Evolutionary conservation across 2,113 vertebrate genomes (phyloP).

Genomic region (Lanius collurio): DNA sequence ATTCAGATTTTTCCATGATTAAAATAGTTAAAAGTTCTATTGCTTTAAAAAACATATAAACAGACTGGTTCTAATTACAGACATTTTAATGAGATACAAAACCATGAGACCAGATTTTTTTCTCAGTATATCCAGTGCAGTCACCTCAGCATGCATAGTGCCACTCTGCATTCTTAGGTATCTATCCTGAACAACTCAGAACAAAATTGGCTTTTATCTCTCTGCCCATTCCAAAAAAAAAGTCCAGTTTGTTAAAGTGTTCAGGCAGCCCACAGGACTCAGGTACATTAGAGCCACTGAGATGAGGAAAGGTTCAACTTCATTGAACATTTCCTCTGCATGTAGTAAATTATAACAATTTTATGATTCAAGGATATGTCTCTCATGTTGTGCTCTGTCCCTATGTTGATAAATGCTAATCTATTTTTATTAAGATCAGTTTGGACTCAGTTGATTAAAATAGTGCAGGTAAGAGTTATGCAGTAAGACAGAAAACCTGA

Average conservation of each 20-base stretch:
- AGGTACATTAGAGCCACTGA: neutral
- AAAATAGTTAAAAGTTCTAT: neutral
- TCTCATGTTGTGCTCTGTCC: constrained; percentile 13
- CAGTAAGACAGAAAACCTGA: constrained; percentile 14
- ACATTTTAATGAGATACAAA: neutral
- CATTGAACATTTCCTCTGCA: constrained; percentile 27
- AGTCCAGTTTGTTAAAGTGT: neutral
- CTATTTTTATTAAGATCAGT: constrained; percentile 58
- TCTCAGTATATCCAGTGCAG: neutral
- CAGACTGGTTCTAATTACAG: neutral
- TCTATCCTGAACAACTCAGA: neutral
- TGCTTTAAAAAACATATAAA: neutral
- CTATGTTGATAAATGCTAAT: constrained; percentile 23
- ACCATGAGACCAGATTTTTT: neutral
- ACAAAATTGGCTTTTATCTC: neutral
- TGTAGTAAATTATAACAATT: constrained; percentile 28
- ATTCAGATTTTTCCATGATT: neutral
- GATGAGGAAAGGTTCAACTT: neutral
- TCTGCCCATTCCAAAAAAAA: neutral
- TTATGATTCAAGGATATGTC: constrained; percentile 5
- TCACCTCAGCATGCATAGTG: neutral
- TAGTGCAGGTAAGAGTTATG: neutral
- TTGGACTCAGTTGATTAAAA: constrained; percentile 24
- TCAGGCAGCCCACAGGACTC: neutral
- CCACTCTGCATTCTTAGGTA: neutral